phyloP scores from a whole-genome alignment of 2,888 invertebrate species.

The Lathronympha strigana region DNA sequence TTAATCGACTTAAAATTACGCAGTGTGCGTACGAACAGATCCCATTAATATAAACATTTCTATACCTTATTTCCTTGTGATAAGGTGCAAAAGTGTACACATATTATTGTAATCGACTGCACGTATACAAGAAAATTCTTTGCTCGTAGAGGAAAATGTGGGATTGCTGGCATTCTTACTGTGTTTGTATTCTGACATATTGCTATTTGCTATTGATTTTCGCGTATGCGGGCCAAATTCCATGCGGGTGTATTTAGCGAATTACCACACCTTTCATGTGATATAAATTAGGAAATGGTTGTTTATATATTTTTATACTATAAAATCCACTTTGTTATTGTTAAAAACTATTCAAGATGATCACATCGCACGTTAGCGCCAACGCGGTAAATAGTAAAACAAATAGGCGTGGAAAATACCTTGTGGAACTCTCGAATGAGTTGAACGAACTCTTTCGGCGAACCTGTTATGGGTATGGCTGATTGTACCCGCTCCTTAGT shows the following conservation, averaged over 20 bases:
- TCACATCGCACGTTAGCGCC: slow-evolving; percentile 8
- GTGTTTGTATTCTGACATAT: slow-evolving; percentile 20
- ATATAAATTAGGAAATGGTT: too few species aligned
- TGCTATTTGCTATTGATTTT: slow-evolving; percentile 39
- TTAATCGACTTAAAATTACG: slow-evolving; percentile 11
- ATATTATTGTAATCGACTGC: too few species aligned
- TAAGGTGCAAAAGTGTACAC: too few species aligned
- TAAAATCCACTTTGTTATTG: too few species aligned
- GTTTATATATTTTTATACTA: too few species aligned
- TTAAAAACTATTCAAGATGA: slow-evolving; percentile 1
- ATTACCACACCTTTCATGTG: slow-evolving; percentile 2
- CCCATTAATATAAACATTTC: slow-evolving; percentile 11
- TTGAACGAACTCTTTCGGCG: slow-evolving; percentile 63
- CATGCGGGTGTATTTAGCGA: slow-evolving; percentile 30
- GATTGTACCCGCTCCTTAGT: slow-evolving; percentile 35
- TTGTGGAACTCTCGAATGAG: slow-evolving; percentile 48
- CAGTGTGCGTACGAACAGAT: too few species aligned
- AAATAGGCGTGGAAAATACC: slow-evolving; percentile 24
- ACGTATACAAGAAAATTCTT: slow-evolving; percentile 14
- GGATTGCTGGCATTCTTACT: background rate
- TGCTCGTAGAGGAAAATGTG: slow-evolving; percentile 7
- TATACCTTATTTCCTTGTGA: too few species aligned
- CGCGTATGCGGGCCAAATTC: slow-evolving; percentile 35
- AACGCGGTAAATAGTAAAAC: slow-evolving; percentile 24
- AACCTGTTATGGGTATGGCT: slow-evolving; percentile 59